Conservation (phyloP, 1,140 invertebrate genomes). For the Aphis craccivora region DNA sequence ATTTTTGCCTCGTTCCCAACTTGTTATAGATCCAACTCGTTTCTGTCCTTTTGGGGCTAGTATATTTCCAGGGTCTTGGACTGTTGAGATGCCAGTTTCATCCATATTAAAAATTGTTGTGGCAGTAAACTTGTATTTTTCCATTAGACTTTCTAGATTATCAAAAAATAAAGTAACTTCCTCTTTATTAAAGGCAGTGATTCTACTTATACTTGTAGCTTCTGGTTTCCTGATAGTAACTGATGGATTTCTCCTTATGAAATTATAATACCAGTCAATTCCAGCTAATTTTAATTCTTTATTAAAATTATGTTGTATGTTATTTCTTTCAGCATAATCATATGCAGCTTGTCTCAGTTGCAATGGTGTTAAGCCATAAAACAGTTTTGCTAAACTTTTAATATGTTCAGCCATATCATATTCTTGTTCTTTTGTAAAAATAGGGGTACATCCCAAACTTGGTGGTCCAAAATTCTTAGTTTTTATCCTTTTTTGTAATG, state of each 20-base stretch:
- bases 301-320: neutral
- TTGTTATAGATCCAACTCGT: neutral
- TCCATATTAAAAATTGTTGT: neutral
- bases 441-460: too few species aligned
- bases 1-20: too few species aligned
- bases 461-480: too few species aligned
- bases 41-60: neutral
- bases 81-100: neutral
- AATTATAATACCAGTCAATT: neutral
- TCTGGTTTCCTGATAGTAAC: neutral
- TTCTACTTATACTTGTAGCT: neutral
- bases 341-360: constrained; percentile 61
- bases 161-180: neutral
- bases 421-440: too few species aligned
- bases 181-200: neutral
- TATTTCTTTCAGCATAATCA: constrained; percentile 8
- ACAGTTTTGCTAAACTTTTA: too few species aligned
- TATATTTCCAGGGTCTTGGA: neutral
- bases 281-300: neutral
- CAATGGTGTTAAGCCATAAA: too few species aligned
- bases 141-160: neutral
- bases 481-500: too few species aligned
- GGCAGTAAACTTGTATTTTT: neutral
- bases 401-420: too few species aligned
- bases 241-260: neutral